A percentile compares a stretch with the other conserved stretches of the same genome.
These are phyloP conservation scores for Pachypeltis micranthus DNA, from an alignment of 1,140 invertebrate genomes.

Conservation along the genomic window DNA sequence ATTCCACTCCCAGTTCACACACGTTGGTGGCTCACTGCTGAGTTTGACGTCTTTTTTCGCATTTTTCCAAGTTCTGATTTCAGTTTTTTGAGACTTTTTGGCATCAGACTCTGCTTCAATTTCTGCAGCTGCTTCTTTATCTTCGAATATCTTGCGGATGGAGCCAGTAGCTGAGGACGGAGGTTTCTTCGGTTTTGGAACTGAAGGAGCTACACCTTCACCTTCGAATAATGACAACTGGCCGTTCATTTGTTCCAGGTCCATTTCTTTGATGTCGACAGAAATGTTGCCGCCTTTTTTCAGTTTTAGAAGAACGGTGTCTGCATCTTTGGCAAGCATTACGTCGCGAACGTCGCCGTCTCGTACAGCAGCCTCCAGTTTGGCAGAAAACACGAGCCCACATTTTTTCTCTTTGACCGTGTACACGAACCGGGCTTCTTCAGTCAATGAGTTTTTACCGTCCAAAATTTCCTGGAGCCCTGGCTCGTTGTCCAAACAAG, in stretches of 20 bases:
- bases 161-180: conserved; percentile 40
- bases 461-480: conserved; percentile 49
- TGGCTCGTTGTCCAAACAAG: conserved; percentile 49
- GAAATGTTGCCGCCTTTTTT: conserved; percentile 58
- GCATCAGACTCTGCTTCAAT: conserved; percentile 32
- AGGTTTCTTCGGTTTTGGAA: conserved; percentile 40
- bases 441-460: conserved; percentile 37
- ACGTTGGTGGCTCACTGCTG: conserved; percentile 43
- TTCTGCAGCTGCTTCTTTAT: conserved; percentile 52
- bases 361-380: conserved; percentile 59
- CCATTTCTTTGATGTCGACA: conserved; percentile 51
- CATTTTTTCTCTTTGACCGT: conserved; percentile 57
- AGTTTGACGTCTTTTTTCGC: conserved; percentile 43
- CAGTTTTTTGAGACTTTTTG: conserved; percentile 20
- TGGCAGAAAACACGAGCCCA: conserved; percentile 59
- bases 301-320: conserved; percentile 57
- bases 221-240: conserved; percentile 46
- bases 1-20: conserved; percentile 49
- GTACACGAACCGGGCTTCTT: conserved; percentile 51
- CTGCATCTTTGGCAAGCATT: conserved; percentile 58
- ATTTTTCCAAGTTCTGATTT: conserved; percentile 32
- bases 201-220: conserved; percentile 47
- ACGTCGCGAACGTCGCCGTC: conserved; percentile 65
- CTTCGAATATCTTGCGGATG: conserved; percentile 52
- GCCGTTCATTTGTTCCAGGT: conserved; percentile 36